Evolutionary conservation across 2,888 invertebrate genomes (phyloP), one percentile per base, ranked within the genome.

Genomic region (Pammene aurita): DNA sequence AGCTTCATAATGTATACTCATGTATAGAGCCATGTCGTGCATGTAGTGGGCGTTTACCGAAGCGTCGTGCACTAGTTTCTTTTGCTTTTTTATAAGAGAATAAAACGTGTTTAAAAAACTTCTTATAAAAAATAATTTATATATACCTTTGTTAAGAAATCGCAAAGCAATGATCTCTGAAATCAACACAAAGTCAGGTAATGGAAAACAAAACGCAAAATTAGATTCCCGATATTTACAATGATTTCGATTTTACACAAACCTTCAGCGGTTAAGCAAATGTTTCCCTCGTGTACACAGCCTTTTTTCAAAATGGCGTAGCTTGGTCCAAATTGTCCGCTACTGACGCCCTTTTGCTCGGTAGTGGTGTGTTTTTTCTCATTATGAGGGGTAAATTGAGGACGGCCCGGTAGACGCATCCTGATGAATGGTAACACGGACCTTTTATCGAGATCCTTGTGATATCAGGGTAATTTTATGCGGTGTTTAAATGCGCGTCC

Each of bases 321-420:
- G 1, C 9, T 18, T 1, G 7, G n/a, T 50, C 5, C 9, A 41
- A n/a, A 48, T 7, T 5, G 1, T 2, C 13, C 9, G 18, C 16
- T 5, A 11, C 14, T n/a, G 52, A 14, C 10, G 62, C 26, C 41
- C n/a, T 18, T 52, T 26, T 26, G 62, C 0, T 5, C 38, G 46
- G 35, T 6, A 16, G 11, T 26, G 55, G 60, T 73, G 72, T 73
- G 72, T 76, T 76, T 76, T 69, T 70, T 71, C 76, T 75, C 77
- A 77, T 78, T 78, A 77, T 67, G 70, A 70, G 41, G 65, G 66
- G 71, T 71, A 75, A 76, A 78, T 77, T 77, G 74, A 61, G 73
- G 71, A 60, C 66, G 70, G 66, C 42, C 71, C 71, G 67, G 61
- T 68, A 73, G 34, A 70, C 57, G 63, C 66, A 72, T 67, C 50